Evolutionary conservation across 1,140 invertebrate species (phyloP).

Genomic region (Triops longicaudatus): DNA sequence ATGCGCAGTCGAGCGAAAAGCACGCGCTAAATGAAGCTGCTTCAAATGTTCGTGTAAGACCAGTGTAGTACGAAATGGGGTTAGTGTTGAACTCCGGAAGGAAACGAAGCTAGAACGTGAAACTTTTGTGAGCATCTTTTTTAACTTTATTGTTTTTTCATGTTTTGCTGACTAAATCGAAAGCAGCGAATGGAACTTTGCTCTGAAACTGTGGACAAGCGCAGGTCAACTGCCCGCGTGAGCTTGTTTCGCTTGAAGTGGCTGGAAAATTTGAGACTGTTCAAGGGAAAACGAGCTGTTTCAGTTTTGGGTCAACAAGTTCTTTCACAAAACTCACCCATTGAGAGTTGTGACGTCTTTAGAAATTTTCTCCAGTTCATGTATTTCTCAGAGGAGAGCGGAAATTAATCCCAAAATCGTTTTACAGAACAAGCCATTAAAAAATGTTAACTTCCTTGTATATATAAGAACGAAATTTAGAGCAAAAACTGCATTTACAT

Average conservation of each 20-base stretch:
- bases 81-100: neutral
- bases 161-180: neutral
- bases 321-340: neutral
- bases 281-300: neutral
- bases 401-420: no score
- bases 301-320: neutral
- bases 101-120: neutral
- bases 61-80: neutral
- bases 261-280: neutral
- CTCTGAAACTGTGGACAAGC: neutral
- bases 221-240: neutral
- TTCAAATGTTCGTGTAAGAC: neutral
- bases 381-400: no score
- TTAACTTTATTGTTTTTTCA: neutral
- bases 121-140: neutral
- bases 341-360: no score
- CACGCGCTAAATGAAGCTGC: neutral
- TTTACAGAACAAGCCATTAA: no score
- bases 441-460: no score
- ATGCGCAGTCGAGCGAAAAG: conserved; percentile 1
- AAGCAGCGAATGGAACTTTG: neutral
- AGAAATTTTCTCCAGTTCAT: no score
- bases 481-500: no score
- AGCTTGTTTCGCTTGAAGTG: neutral
- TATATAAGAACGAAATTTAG: no score